Evolutionary conservation across 2,797 vertebrate genomes (phyloP).

Genomic region (Labeo calbasu): DNA sequence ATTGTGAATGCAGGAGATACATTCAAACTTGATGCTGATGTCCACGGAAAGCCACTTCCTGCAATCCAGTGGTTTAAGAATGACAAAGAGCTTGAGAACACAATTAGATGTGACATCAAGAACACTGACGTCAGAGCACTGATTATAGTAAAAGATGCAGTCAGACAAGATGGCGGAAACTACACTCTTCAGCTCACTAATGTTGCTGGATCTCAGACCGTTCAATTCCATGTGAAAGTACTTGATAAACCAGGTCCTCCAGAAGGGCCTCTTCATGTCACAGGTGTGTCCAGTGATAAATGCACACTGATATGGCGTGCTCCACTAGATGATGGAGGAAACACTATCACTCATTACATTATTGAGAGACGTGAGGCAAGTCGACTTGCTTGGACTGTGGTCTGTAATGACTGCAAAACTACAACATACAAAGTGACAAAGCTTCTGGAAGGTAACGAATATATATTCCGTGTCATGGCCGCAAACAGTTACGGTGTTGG

Average conservation of each 20-base stretch:
- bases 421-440: slow-evolving; percentile 93
- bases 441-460: slow-evolving; percentile 95
- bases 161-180: slow-evolving; percentile 89
- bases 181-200: slow-evolving; percentile 92
- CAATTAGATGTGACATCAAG: slow-evolving; percentile 90
- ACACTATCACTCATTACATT: slow-evolving; percentile 90
- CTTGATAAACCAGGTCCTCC: slow-evolving; percentile 91
- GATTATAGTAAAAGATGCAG: slow-evolving; percentile 90
- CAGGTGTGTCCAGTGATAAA: slow-evolving; percentile 91
- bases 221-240: slow-evolving; percentile 90
- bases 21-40: slow-evolving; percentile 95
- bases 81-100: slow-evolving; percentile 90
- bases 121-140: slow-evolving; percentile 90
- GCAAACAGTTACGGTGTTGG: slow-evolving; percentile 91
- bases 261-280: slow-evolving; percentile 88
- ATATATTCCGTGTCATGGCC: slow-evolving; percentile 96
- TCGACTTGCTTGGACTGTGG: slow-evolving; percentile 94
- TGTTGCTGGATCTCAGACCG: slow-evolving; percentile 89
- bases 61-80: slow-evolving; percentile 93
- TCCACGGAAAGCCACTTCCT: slow-evolving; percentile 90
- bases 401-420: slow-evolving; percentile 84
- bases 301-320: slow-evolving; percentile 90
- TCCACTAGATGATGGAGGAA: slow-evolving; percentile 94
- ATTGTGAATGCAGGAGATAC: slow-evolving; percentile 91
- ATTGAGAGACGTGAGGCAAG: slow-evolving; percentile 97